Evolutionary conservation across 1,140 invertebrate genomes (phyloP).

Genomic region (Pristionchus pacificus): DNA sequence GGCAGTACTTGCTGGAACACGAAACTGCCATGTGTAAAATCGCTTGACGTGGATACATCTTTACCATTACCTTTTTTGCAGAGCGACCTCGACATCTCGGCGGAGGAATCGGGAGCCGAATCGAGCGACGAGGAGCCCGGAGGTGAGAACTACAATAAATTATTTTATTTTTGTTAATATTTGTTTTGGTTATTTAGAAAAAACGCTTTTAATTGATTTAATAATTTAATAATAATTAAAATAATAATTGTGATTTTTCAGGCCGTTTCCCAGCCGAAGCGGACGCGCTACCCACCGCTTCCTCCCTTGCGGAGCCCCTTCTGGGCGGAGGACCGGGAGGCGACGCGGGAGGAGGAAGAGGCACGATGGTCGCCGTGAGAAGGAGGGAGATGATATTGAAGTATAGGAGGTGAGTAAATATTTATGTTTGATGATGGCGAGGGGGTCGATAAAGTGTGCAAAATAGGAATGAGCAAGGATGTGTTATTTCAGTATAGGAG

Average conservation of each 20-base stretch:
- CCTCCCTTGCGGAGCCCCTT: conserved; percentile 11
- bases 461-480: no score
- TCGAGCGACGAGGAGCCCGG: conserved; percentile 3
- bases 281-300: not conserved
- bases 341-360: conserved; percentile 1
- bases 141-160: conserved; percentile 12
- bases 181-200: not conserved
- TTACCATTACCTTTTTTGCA: no score
- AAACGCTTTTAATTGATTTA: not conserved
- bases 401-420: conserved; percentile 7
- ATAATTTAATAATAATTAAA: not conserved
- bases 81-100: conserved; percentile 7
- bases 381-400: conserved; percentile 6
- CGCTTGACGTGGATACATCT: no score
- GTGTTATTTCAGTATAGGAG: no score
- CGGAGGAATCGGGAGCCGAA: conserved; percentile 5
- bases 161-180: not conserved
- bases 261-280: not conserved
- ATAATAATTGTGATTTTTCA: conserved; percentile 10
- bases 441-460: not conserved
- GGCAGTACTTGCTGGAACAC: conserved; percentile 14
- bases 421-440: not conserved
- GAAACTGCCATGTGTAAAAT: no score
- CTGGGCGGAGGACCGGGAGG: not conserved
- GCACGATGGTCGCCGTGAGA: not conserved